Evolutionary conservation across 2,797 vertebrate species (phyloP), one percentile per base, ranked within the genome.

Genomic region (Pseudocheirus occidentalis): DNA sequence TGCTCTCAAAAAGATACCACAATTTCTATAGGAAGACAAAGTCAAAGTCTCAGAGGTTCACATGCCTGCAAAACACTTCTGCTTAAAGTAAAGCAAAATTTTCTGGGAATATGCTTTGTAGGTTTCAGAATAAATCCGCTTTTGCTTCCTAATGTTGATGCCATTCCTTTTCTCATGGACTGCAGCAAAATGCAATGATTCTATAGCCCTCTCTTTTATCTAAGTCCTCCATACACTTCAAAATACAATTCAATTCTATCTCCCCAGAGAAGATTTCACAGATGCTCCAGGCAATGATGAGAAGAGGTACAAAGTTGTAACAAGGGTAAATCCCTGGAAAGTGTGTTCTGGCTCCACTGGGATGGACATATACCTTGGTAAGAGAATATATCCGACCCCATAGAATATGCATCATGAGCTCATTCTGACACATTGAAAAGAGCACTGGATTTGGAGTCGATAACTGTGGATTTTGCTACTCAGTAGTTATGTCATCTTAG

Each of bases 71-170:
- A 81, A 81, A 24, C 18, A n/a, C 9, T 21, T 81, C 40, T 40
- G n/a, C 40, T 81, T 81, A 46, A 18, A 46, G 73, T 21, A 40
- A 46, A 81, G 54, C 53, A 28, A n/a, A 4, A 0, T 55, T 58
- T 90, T 92, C 55, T 56, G 52, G 91, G 90, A 93, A 93, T 81
- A 2, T 58, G 56, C n/a, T 91, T 95, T 24, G 40, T 46, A 46
- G 40, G 73, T 46, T 81, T 81, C 73, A 81, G 6, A 18, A 46
- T 46, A 6, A 7, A 46, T 81, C n/a, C 46, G 21, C 21, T 46
- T 81, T 81, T 81, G 73, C 40, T 46, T 27, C 18, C 40, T 81
- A 24, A 81, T 46, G 21, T 46, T 40, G n/a, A 73, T 40, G 7
- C 12, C 59, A 73, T 81, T 81, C 21, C n/a, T 81, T 81, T 81